A percentile compares a stretch with the other conserved stretches of the same genome.
Evolutionary conservation across 2,113 vertebrate species (phyloP).

Genomic region (Elephantulus edwardii): DNA sequence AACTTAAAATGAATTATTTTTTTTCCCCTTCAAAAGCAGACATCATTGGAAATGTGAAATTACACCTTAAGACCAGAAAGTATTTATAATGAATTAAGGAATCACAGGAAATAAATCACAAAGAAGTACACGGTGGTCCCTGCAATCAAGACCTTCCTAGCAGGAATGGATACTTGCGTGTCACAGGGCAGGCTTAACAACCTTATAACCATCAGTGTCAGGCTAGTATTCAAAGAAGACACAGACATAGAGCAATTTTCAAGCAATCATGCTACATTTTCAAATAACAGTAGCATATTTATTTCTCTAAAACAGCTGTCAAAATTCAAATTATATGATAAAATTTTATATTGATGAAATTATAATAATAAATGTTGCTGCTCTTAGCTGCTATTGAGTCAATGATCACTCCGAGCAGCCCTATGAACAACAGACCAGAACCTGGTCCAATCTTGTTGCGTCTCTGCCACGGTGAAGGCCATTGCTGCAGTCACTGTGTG

Average conservation of each 20-base stretch:
- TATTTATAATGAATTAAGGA: not conserved
- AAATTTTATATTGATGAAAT: not conserved
- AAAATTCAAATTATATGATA: slow-evolving; percentile 7
- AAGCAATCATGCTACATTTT: not conserved
- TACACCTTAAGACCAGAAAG: not conserved
- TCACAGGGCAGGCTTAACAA: not conserved
- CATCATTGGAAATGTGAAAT: slow-evolving; percentile 10
- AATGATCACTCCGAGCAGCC: too few relatives aligned
- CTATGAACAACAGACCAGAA: too few relatives aligned
- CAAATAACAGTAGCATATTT: not conserved
- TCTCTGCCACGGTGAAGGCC: too few relatives aligned
- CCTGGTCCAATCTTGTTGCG: too few relatives aligned
- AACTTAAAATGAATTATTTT: too few relatives aligned
- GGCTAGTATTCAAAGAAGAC: not conserved
- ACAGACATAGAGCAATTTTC: not conserved
- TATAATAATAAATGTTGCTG: not conserved
- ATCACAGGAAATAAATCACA: not conserved
- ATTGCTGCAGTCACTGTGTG: too few relatives aligned
- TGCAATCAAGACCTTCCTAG: not conserved
- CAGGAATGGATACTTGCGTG: not conserved
- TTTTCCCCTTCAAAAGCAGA: slow-evolving; percentile 13
- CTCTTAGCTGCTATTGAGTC: too few relatives aligned
- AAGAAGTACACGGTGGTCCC: slow-evolving; percentile 1
- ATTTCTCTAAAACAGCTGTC: slow-evolving; percentile 12
- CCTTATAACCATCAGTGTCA: not conserved